Conservation (phyloP, 2,113 vertebrate genomes). For the Sylvicapra grimmia region DNA sequence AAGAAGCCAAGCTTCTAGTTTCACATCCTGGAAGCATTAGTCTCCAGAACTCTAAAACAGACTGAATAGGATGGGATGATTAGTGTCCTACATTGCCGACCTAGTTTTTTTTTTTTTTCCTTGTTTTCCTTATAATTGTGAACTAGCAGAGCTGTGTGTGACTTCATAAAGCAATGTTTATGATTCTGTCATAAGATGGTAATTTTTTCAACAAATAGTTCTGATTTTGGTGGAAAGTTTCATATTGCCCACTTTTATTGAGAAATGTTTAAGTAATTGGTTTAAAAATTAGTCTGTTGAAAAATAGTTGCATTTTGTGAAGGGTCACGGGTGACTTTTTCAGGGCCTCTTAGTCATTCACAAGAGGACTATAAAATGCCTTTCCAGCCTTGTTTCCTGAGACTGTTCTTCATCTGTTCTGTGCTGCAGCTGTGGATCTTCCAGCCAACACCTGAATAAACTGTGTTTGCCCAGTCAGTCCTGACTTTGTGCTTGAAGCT, state of each 20-base stretch:
- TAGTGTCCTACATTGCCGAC: slow-evolving; percentile 44
- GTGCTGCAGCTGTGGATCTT: background rate
- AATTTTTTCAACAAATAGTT: slow-evolving; percentile 32
- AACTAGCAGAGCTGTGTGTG: background rate
- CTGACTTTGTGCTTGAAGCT: background rate
- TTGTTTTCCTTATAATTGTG: slow-evolving; percentile 50
- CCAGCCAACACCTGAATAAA: background rate
- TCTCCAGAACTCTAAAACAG: slow-evolving; percentile 32
- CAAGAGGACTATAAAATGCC: background rate
- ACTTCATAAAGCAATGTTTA: slow-evolving; percentile 31
- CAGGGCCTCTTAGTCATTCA: background rate
- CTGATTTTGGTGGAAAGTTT: slow-evolving; percentile 29
- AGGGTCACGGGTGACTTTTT: background rate
- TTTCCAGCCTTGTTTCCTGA: background rate
- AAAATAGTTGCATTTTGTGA: background rate
- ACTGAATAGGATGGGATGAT: background rate
- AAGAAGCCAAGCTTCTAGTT: background rate
- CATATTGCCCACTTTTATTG: background rate
- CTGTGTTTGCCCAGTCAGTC: background rate
- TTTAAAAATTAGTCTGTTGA: slow-evolving; percentile 6
- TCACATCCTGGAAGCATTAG: slow-evolving; percentile 38
- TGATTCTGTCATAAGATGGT: slow-evolving; percentile 17
- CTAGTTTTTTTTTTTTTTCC: background rate
- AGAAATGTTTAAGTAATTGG: slow-evolving; percentile 22
- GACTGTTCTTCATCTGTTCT: background rate